Evolutionary conservation across 2,797 vertebrate genomes (phyloP).

Genomic region (Clarias laeviceps): DNA sequence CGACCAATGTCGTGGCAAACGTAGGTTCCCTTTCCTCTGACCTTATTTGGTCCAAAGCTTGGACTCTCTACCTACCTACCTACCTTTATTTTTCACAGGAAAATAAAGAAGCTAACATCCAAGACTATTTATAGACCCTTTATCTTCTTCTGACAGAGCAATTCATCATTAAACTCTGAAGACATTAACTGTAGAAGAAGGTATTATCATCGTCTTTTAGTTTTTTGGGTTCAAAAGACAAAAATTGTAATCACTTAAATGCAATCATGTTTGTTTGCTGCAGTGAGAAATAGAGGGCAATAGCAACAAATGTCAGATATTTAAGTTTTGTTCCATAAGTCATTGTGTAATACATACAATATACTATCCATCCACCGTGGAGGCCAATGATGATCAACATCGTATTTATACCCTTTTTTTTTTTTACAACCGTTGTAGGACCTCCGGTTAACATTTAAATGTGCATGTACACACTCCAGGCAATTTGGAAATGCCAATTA

Average conservation of each 20-base stretch:
- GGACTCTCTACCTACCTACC: conserved; percentile 52
- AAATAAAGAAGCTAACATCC: conserved; percentile 48
- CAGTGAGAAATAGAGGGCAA: conserved; percentile 32
- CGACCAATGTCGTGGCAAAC: conserved; percentile 70
- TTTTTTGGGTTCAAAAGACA: conserved; percentile 44
- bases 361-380: no score
- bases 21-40: conserved; percentile 59
- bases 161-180: conserved; percentile 54
- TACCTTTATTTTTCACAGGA: no score
- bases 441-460: no score
- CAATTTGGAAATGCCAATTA: no score
- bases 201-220: conserved; percentile 34
- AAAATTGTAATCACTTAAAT: conserved; percentile 41
- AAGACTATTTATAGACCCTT: conserved; percentile 59
- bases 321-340: conserved; percentile 44
- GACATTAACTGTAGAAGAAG: conserved; percentile 36
- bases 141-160: conserved; percentile 55
- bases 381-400: no score
- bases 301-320: conserved; percentile 55
- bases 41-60: conserved; percentile 51
- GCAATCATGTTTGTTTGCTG: conserved; percentile 35
- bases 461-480: no score
- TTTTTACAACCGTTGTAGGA: no score
- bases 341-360: conserved; percentile 41
- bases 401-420: no score